A percentile compares a stretch with the other conserved stretches of the same genome.
These are phyloP conservation scores for Porites divaricata DNA, from an alignment of 92 coral and sea anemone species.

Conservation along the genomic window DNA sequence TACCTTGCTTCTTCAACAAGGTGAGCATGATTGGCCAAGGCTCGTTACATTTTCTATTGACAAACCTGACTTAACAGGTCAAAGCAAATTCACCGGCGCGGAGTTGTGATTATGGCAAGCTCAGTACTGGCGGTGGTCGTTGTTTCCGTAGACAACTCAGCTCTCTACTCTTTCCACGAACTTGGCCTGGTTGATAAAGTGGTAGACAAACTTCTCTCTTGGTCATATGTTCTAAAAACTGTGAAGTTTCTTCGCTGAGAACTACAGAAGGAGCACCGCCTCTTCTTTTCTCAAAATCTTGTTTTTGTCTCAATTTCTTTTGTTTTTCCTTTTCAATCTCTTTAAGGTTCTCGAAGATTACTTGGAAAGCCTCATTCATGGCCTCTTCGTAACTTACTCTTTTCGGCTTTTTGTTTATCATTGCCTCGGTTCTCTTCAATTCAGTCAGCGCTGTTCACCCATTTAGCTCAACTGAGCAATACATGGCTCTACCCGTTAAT, in stretches of 20 bases:
- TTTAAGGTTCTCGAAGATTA: constrained; percentile 32
- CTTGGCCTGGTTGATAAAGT: too few species aligned
- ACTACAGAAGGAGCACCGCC: not conserved
- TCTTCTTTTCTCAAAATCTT: not conserved
- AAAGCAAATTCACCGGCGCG: too few species aligned
- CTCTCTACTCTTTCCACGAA: too few species aligned
- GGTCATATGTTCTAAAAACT: not conserved
- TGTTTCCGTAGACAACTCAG: too few species aligned
- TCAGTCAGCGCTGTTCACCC: not conserved
- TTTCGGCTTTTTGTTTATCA: not conserved
- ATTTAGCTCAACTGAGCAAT: too few species aligned
- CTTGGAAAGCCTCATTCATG: constrained; percentile 23
- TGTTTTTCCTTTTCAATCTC: constrained; percentile 5
- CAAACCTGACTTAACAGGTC: too few species aligned
- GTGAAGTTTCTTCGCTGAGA: not conserved
- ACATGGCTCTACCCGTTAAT: too few species aligned
- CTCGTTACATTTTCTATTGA: too few species aligned
- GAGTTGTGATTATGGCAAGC: too few species aligned
- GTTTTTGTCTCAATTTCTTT: not conserved
- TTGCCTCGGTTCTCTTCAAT: not conserved
- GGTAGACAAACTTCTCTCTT: not conserved
- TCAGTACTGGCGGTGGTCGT: too few species aligned
- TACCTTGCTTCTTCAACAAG: too few species aligned
- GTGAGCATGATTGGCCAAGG: too few species aligned
- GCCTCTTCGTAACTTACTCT: constrained; percentile 25